Evolutionary conservation across 2,797 vertebrate species (phyloP).

Genomic region (Podarcis siculus): DNA sequence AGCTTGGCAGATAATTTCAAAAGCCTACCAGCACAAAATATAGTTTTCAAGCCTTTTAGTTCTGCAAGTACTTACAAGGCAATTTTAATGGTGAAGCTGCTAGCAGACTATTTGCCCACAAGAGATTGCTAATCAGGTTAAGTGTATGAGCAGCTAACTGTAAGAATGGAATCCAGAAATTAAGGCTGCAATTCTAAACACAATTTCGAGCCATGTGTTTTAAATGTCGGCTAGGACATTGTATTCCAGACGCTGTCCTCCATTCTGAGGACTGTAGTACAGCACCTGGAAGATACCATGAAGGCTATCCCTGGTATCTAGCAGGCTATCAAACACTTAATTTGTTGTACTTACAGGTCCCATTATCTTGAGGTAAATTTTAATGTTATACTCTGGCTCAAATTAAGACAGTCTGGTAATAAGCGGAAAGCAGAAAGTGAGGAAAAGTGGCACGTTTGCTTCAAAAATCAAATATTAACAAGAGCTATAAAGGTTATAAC

Average conservation of each 20-base stretch:
- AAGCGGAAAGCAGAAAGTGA: background rate
- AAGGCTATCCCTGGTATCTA: too few relatives aligned
- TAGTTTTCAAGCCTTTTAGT: background rate
- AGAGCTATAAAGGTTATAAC: constrained; percentile 41
- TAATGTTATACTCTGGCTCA: background rate
- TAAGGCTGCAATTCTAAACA: background rate
- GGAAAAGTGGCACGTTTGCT: background rate
- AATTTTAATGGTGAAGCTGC: background rate
- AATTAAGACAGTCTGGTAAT: background rate
- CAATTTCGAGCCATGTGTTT: background rate
- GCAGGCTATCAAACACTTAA: background rate
- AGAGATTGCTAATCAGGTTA: background rate
- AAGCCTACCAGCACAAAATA: background rate
- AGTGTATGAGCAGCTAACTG: background rate
- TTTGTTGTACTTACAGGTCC: background rate
- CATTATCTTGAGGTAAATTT: background rate
- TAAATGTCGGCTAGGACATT: too few relatives aligned
- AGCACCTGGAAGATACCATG: background rate
- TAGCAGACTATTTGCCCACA: background rate
- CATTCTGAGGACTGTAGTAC: too few relatives aligned
- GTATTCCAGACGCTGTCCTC: too few relatives aligned
- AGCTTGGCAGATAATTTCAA: background rate
- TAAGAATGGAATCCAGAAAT: background rate
- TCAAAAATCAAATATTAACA: background rate
- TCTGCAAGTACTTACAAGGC: background rate